Conservation (phyloP, 1,140 invertebrate species). For the Drosophila biarmipes region DNA sequence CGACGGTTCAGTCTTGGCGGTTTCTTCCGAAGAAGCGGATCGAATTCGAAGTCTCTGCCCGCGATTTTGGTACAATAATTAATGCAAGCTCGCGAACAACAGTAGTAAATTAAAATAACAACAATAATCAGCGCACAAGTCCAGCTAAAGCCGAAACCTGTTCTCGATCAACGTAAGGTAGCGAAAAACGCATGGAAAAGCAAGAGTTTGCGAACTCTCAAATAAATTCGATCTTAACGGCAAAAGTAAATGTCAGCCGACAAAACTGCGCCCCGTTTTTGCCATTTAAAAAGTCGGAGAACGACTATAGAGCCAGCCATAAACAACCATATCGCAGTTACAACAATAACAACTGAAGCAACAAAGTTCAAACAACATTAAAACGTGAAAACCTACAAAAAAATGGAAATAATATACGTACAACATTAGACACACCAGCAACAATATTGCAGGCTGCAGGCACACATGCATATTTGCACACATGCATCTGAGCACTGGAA, state of each 20-base stretch:
- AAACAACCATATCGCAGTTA: constrained; percentile 13
- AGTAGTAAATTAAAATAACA: constrained; percentile 58
- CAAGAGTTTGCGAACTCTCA: constrained; percentile 33
- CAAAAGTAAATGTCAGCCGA: constrained; percentile 69
- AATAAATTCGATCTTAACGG: constrained; percentile 44
- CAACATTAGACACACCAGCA: constrained; percentile 60
- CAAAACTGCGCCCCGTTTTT: constrained; percentile 57
- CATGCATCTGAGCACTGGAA: neutral
- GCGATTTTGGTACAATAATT: constrained; percentile 54
- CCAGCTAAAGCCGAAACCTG: constrained; percentile 56
- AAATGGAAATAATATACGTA: constrained; percentile 27
- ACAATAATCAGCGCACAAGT: constrained; percentile 27
- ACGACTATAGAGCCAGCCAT: constrained; percentile 8
- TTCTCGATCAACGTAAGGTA: constrained; percentile 66
- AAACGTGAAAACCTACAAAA: constrained; percentile 62
- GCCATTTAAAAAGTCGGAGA: constrained; percentile 36
- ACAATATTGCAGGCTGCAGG: constrained; percentile 57
- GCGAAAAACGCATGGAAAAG: constrained; percentile 8
- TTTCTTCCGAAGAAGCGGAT: constrained; percentile 22
- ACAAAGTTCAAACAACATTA: constrained; percentile 65
- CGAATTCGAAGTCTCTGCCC: constrained; percentile 30
- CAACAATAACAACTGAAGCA: constrained; percentile 27
- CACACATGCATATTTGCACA: constrained; percentile 54
- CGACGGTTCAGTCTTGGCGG: constrained; percentile 45
- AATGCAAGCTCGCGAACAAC: constrained; percentile 50